phyloP scores from a whole-genome alignment of 64 coral and sea anemone species.

The Montipora efflorescens region DNA sequence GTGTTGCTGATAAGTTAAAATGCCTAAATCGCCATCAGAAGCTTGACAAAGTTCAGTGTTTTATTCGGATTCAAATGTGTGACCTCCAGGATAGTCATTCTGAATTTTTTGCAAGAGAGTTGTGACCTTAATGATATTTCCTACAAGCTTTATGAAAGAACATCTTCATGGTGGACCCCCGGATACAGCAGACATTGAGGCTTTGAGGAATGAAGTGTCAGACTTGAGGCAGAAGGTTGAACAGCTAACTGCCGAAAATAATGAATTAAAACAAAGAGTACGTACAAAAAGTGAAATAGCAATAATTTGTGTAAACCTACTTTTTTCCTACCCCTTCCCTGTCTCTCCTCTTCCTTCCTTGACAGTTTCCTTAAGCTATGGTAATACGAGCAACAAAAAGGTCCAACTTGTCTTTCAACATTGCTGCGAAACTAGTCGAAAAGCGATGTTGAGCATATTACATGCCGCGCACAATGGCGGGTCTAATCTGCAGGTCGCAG shows the following conservation, averaged over 20 bases:
- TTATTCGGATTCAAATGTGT: neutral
- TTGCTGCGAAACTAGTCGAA: too few species aligned
- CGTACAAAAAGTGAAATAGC: neutral
- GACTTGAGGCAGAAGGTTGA: conserved; percentile 87
- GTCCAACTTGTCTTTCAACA: too few species aligned
- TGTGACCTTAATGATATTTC: conserved; percentile 3
- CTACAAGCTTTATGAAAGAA: conserved; percentile 83
- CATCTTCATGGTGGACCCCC: conserved; percentile 89
- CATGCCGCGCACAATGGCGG: too few species aligned
- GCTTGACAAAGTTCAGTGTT: neutral
- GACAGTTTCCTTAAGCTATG: too few species aligned
- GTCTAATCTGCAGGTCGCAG: too few species aligned
- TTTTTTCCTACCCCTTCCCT: neutral
- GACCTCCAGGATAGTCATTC: neutral
- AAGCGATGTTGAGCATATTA: too few species aligned
- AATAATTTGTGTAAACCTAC: neutral
- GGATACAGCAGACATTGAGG: conserved; percentile 94
- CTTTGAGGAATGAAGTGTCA: conserved; percentile 82
- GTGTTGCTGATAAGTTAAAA: too few species aligned
- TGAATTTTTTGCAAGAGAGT: neutral
- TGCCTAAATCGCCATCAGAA: too few species aligned
- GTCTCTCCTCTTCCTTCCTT: too few species aligned
- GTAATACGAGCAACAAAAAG: too few species aligned
- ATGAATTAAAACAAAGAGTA: conserved; percentile 89
- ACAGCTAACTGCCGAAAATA: conserved; percentile 90